These are phyloP conservation scores for Erebia ligea DNA, from an alignment of 2,888 invertebrate genomes.

Conservation along the genomic window DNA sequence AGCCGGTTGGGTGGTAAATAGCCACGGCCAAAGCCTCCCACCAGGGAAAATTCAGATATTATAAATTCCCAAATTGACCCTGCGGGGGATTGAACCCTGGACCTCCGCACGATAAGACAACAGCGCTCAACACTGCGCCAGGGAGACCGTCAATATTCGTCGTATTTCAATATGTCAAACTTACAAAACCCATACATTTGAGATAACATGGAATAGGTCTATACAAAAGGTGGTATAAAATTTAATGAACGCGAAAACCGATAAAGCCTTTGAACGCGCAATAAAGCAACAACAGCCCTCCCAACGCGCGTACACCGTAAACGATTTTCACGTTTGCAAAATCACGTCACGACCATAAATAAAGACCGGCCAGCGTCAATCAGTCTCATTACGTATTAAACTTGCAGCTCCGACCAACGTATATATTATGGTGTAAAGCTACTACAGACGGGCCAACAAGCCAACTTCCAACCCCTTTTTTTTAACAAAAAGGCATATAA, in stretches of 20 bases:
- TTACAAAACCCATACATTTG: neutral
- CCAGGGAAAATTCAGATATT: too few relatives aligned
- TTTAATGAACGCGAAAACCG: conserved; percentile 18
- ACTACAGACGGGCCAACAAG: neutral
- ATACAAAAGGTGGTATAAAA: conserved; percentile 6
- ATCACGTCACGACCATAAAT: conserved; percentile 42
- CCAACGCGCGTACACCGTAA: conserved; percentile 25
- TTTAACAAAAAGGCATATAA: neutral
- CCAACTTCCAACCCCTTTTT: neutral
- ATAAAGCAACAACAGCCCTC: conserved; percentile 28
- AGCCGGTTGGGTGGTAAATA: too few relatives aligned
- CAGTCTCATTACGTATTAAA: conserved; percentile 61
- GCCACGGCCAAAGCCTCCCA: too few relatives aligned
- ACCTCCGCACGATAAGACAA: too few relatives aligned
- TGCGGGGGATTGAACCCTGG: too few relatives aligned
- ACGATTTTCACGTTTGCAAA: conserved; percentile 37
- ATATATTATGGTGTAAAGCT: neutral
- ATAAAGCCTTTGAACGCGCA: conserved; percentile 21
- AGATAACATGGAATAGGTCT: neutral
- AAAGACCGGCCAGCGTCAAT: conserved; percentile 46
- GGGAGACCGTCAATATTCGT: too few relatives aligned
- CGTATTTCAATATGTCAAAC: neutral
- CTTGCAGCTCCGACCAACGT: conserved; percentile 46
- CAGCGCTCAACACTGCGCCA: too few relatives aligned
- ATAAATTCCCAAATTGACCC: too few relatives aligned